Conservation (phyloP, 2,888 invertebrate species). For the Eristalis pertinax region DNA sequence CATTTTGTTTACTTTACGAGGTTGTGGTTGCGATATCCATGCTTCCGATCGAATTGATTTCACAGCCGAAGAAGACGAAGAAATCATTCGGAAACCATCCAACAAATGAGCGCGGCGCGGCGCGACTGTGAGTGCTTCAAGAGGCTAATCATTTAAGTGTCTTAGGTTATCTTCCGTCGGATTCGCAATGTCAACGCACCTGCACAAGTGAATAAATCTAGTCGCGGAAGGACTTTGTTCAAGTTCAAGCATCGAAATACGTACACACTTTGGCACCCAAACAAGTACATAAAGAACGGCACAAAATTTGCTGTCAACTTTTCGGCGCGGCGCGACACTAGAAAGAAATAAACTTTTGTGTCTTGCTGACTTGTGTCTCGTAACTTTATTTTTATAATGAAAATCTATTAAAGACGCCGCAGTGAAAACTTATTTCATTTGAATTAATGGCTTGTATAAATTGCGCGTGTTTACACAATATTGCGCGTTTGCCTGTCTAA, state of each 20-base stretch:
- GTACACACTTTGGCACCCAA: not conserved
- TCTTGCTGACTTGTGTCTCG: no score
- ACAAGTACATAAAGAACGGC: no score
- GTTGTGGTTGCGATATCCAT: conserved; percentile 7
- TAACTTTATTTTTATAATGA: not conserved
- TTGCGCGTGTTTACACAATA: not conserved
- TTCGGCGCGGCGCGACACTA: conserved; percentile 23
- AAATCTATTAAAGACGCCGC: not conserved
- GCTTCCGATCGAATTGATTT: conserved; percentile 11
- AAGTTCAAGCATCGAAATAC: no score
- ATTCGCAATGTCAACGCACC: no score
- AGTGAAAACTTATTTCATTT: not conserved
- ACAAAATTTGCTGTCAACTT: conserved; percentile 31
- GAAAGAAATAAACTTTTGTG: not conserved
- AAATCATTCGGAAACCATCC: not conserved
- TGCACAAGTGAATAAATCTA: no score
- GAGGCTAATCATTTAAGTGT: no score
- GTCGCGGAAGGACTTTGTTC: no score
- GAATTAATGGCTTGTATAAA: not conserved
- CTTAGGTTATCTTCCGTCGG: no score
- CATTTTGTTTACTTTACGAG: conserved; percentile 41
- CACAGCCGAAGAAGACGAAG: not conserved
- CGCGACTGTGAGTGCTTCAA: no score
- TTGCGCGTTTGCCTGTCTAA: not conserved
- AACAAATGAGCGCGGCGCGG: no score